Percentiles rank a stretch among this genome's conserved stretches.
These are phyloP conservation scores for Callipepla californica DNA, from an alignment of 2,113 vertebrate genomes.

Conservation along the genomic window DNA sequence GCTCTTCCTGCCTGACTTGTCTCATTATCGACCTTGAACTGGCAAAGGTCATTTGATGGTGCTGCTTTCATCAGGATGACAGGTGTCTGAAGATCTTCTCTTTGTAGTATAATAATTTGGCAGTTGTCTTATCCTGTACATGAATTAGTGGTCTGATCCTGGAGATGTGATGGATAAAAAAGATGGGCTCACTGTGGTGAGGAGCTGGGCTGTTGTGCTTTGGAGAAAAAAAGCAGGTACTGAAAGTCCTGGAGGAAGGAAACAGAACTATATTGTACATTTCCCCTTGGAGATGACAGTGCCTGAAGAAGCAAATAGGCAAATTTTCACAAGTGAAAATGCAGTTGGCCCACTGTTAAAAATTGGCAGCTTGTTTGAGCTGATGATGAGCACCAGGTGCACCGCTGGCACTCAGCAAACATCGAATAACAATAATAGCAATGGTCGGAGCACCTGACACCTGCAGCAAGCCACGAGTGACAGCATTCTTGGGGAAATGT, in stretches of 20 bases:
- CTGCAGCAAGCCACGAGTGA: constrained; percentile 52
- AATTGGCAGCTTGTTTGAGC: constrained; percentile 55
- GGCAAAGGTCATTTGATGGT: constrained; percentile 82
- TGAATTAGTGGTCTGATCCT: constrained; percentile 80
- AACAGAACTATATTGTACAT: background rate
- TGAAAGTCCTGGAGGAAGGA: background rate
- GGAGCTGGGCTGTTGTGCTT: background rate
- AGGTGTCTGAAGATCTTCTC: constrained; percentile 80
- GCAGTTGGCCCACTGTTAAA: constrained; percentile 48
- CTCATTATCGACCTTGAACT: constrained; percentile 89
- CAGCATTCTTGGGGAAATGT: constrained; percentile 36
- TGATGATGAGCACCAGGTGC: constrained; percentile 58
- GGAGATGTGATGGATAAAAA: constrained; percentile 68
- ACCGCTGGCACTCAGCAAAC: background rate
- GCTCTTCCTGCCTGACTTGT: constrained; percentile 82
- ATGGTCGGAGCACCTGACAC: constrained; percentile 36
- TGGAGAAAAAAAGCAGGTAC: constrained; percentile 16
- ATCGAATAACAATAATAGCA: constrained; percentile 55
- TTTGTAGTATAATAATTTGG: constrained; percentile 83
- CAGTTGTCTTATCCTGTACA: constrained; percentile 80
- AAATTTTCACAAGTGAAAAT: constrained; percentile 46
- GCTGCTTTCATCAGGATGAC: constrained; percentile 82
- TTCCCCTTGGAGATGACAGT: background rate
- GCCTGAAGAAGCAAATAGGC: constrained; percentile 43
- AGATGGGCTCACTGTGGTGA: background rate